Evolutionary conservation across 23 tunicate genomes (phyloP).

Genomic region (Oikopleura dioica): DNA sequence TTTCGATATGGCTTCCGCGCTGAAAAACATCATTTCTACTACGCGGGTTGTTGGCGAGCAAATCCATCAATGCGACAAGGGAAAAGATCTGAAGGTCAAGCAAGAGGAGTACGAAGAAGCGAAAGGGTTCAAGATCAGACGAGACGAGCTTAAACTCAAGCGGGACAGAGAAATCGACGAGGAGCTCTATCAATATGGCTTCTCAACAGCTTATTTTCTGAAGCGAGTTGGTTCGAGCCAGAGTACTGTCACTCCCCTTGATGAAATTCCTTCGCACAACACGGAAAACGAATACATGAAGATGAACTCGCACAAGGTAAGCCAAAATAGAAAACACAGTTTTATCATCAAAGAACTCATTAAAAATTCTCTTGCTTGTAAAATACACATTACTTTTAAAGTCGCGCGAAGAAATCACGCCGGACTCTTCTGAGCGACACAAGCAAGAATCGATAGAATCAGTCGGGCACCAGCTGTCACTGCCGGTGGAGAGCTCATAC

Average conservation of each 20-base stretch:
- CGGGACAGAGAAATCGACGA: not conserved
- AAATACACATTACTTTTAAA: too few species aligned
- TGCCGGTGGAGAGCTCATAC: too few species aligned
- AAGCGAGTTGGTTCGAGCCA: not conserved
- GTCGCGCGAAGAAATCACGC: too few species aligned
- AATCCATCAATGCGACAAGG: not conserved
- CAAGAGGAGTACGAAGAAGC: slow-evolving; percentile 13
- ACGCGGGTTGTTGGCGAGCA: too few species aligned
- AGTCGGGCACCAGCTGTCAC: too few species aligned
- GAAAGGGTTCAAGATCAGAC: slow-evolving; percentile 4
- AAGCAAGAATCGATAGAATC: too few species aligned
- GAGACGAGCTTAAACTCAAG: not conserved
- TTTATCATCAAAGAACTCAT: too few species aligned
- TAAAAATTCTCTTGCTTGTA: too few species aligned
- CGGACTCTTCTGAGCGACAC: too few species aligned
- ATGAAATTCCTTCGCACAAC: not conserved
- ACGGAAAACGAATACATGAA: not conserved
- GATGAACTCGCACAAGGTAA: too few species aligned
- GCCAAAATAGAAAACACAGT: too few species aligned
- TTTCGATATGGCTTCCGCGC: not conserved
- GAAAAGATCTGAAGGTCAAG: not conserved
- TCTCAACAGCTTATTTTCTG: not conserved
- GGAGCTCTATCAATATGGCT: not conserved
- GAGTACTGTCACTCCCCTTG: not conserved
- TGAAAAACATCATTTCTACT: too few species aligned